Base-by-base conservation (phyloP, 2,113 vertebrate species). In the Galemys pyrenaicus region DNA sequence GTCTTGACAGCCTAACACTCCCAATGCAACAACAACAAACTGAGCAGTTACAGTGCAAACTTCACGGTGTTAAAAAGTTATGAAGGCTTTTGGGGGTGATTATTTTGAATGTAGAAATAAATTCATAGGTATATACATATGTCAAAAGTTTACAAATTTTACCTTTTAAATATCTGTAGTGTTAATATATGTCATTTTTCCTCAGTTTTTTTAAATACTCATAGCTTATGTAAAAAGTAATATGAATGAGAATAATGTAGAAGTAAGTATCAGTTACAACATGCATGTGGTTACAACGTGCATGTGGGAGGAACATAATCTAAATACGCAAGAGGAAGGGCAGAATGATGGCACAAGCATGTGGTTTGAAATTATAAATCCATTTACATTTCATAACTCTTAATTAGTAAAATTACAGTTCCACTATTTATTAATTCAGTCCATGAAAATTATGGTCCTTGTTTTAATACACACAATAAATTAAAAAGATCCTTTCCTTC, bases 161-260 rank as follows among this genome's bases (percentile, higher is more conserved):
- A 68, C 35, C 65, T 32, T 86, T 91, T 65, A 89, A 81, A 73
- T n/a, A 85, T 54, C 77, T 78, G 46, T n/a, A 41, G 79, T 74
- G 94, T 87, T 67, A 68, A 24, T 78, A 62, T 62, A 68, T 32
- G 32, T 71, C 75, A 89, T 20, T 90, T 81, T 78, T 74, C 51
- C 32, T 44, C 46, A 10, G 8, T 44, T 44, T 44, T 44, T 5
- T 89, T 28, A 78, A 79, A n/a, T n/a, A n/a, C n/a, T n/a, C n/a
- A n/a, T 56, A 60, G 3, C 12, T 41, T 87, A 74, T 3, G 12
- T 44, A 78, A 35, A 84, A 81, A 74, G 22, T 54, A 51, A 24
- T 6, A 46, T 24, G 28, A 68, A 9, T 68, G 11, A 93, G 60
- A 88, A 28, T 37, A 70, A 81, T 3, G 3, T 4, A 62, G 71